phyloP scores from a whole-genome alignment of 1,140 invertebrate species.

The Samia ricini region DNA sequence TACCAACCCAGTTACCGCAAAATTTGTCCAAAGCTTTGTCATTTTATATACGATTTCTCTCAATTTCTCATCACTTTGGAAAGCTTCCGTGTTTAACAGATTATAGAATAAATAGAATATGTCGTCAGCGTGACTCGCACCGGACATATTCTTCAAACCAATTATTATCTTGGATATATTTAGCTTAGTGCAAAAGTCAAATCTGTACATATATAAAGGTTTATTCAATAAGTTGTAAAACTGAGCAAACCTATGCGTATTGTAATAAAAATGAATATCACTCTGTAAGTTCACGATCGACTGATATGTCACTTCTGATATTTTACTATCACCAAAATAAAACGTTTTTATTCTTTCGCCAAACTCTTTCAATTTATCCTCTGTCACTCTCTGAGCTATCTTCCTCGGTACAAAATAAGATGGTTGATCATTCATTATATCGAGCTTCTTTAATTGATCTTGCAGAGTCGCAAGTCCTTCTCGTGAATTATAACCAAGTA shows the following conservation, averaged over 20 bases:
- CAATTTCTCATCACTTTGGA: conserved; percentile 47
- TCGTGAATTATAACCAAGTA: conserved; percentile 1
- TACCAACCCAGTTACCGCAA: conserved; percentile 84
- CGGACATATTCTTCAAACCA: conserved; percentile 47
- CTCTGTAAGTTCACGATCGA: background rate
- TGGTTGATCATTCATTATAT: background rate
- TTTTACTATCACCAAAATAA: background rate
- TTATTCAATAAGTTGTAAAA: conserved; percentile 30
- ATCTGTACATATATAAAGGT: conserved; percentile 75
- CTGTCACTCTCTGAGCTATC: background rate
- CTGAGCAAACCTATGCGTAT: conserved; percentile 60
- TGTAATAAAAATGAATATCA: conserved; percentile 43
- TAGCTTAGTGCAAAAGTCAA: conserved; percentile 64
- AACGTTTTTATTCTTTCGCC: background rate
- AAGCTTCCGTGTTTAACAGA: conserved; percentile 50
- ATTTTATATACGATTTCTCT: conserved; percentile 59
- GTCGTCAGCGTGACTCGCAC: conserved; percentile 82
- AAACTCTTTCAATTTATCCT: background rate
- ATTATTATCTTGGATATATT: conserved; percentile 50
- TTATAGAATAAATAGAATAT: conserved; percentile 81
- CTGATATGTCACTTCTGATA: background rate
- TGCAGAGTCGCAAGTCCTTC: background rate
- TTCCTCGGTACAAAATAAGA: background rate
- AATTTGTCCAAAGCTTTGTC: conserved; percentile 83
- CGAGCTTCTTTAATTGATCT: background rate